Evolutionary conservation across 1,140 invertebrate species (phyloP).

Genomic region (Drosophila navojoa): DNA sequence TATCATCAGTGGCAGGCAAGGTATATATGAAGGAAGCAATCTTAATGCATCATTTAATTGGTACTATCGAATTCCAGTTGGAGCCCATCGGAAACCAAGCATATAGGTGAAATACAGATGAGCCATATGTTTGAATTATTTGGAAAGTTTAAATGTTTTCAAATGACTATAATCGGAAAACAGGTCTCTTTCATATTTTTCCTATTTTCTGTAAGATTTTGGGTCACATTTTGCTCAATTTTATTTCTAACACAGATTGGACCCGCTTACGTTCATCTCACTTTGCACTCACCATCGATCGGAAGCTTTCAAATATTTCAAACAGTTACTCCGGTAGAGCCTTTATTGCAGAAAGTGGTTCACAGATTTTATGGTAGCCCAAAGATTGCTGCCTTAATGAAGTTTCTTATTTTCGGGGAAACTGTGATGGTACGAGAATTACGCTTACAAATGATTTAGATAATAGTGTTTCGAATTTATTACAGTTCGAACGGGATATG

Average conservation of each 20-base stretch:
- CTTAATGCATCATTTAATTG: too few species aligned
- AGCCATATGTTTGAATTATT: conserved; percentile 59
- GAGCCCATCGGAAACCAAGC: conserved; percentile 44
- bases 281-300: conserved; percentile 86
- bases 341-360: conserved; percentile 90
- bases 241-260: conserved; percentile 87
- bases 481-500: conserved; percentile 92
- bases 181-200: conserved; percentile 50
- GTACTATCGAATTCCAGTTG: conserved; percentile 42
- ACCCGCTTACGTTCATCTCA: conserved; percentile 90
- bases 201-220: too few species aligned
- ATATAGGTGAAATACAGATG: conserved; percentile 64
- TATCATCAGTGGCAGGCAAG: conserved; percentile 71
- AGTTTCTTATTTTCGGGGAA: conserved; percentile 89
- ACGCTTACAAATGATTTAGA: neutral
- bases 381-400: conserved; percentile 87
- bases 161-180: conserved; percentile 59
- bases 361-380: conserved; percentile 89
- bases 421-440: conserved; percentile 88
- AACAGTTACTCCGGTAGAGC: conserved; percentile 91
- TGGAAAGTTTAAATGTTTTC: conserved; percentile 52
- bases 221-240: too few species aligned
- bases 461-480: conserved; percentile 29
- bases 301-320: conserved; percentile 90
- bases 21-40: conserved; percentile 35